phyloP scores from a whole-genome alignment of 2,797 vertebrate species.

The Chelonia mydas region DNA sequence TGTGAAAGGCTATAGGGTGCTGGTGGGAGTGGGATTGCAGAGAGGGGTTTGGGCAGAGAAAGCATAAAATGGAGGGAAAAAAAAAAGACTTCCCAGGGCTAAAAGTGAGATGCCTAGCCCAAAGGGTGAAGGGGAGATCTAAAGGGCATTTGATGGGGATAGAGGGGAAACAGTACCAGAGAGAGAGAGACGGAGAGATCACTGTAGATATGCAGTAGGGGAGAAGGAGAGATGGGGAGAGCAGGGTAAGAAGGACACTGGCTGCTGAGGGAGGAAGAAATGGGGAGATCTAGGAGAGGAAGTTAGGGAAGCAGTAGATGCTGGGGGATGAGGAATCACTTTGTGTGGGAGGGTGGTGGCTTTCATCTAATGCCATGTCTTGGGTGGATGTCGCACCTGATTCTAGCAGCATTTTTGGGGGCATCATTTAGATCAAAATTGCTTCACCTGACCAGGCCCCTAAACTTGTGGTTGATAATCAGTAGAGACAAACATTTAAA shows the following conservation, averaged over 20 bases:
- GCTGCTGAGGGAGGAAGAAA: background rate
- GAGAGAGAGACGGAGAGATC: background rate
- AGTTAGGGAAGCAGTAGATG: background rate
- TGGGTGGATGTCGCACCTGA: background rate
- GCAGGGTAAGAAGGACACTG: fast-evolving
- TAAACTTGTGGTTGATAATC: background rate
- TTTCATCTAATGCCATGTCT: background rate
- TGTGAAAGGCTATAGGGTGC: background rate
- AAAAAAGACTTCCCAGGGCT: background rate
- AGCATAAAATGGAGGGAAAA: background rate
- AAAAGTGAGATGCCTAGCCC: background rate
- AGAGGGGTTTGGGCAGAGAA: background rate
- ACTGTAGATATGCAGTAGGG: background rate
- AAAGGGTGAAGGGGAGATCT: background rate
- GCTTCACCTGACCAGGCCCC: background rate
- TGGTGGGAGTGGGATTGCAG: background rate
- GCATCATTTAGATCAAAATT: background rate
- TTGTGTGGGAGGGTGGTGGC: fast-evolving
- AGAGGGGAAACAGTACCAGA: background rate
- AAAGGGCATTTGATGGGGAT: background rate
- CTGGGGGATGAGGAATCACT: background rate
- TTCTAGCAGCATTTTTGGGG: fast-evolving
- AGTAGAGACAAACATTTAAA: background rate
- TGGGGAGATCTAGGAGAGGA: background rate
- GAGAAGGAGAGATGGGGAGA: background rate